Evolutionary conservation across 2,113 vertebrate species (phyloP).

Genomic region (Lathamus discolor): DNA sequence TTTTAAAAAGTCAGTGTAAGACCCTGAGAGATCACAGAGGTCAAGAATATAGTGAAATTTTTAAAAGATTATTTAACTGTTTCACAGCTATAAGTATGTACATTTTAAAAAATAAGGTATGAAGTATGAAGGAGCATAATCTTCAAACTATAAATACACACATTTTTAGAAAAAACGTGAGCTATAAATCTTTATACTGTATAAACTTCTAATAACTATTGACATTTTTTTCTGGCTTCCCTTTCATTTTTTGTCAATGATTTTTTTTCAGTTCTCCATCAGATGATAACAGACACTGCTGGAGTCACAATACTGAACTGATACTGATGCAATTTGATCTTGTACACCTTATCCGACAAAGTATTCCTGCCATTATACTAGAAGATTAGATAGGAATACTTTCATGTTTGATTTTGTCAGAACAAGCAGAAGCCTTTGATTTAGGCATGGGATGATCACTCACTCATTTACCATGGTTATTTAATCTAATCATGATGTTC

Average conservation of each 20-base stretch:
- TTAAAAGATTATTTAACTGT: neutral
- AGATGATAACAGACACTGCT: neutral
- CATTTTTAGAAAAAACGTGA: neutral
- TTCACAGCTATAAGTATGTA: neutral
- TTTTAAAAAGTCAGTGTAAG: neutral
- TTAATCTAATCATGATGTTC: neutral
- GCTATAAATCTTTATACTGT: neutral
- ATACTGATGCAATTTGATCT: neutral
- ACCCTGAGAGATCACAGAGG: neutral
- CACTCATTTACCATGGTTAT: neutral
- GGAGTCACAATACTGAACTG: neutral
- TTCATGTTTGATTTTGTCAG: neutral
- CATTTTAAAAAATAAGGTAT: neutral
- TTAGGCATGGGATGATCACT: neutral
- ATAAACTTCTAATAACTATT: neutral
- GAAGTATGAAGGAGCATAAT: neutral
- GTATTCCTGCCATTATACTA: neutral
- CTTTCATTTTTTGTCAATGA: neutral
- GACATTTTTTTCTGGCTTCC: neutral
- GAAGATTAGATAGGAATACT: neutral
- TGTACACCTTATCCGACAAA: neutral
- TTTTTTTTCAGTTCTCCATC: neutral
- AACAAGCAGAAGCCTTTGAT: neutral
- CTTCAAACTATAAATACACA: neutral
- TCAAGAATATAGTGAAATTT: neutral